phyloP scores from a whole-genome alignment of 2,797 vertebrate species.

The Lithobates pipiens region DNA sequence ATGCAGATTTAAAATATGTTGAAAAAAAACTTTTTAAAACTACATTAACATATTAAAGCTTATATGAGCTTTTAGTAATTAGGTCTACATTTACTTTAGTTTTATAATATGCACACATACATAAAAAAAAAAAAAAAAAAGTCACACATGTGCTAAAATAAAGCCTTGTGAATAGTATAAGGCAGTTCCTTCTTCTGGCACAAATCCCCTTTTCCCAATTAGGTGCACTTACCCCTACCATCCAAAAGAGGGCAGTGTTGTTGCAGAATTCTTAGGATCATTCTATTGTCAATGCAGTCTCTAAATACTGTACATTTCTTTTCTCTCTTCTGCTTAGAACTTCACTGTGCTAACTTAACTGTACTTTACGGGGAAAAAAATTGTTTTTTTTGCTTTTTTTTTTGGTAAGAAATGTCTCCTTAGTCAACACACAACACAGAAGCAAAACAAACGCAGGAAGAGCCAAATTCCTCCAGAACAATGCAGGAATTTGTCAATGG shows the following conservation, averaged over 20 bases:
- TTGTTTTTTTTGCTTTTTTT: slow-evolving; percentile 17
- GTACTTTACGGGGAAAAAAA: slow-evolving; percentile 65
- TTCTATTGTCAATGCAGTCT: background rate
- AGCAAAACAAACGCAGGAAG: slow-evolving; percentile 16
- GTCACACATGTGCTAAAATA: no score
- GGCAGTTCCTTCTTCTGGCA: no score
- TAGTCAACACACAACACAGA: slow-evolving; percentile 5
- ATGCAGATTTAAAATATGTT: no score
- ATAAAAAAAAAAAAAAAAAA: background rate
- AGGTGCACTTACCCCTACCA: background rate
- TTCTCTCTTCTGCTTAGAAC: slow-evolving; percentile 68
- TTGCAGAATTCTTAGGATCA: slow-evolving; percentile 65
- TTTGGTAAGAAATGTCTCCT: slow-evolving; percentile 34
- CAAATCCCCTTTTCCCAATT: background rate
- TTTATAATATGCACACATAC: background rate
- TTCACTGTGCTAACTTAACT: slow-evolving; percentile 70
- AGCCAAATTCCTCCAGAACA: background rate
- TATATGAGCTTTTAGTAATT: background rate
- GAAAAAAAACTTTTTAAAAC: no score
- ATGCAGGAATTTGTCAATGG: slow-evolving; percentile 39
- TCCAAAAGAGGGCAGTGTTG: slow-evolving; percentile 82
- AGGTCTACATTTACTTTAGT: background rate
- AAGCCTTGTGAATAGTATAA: no score
- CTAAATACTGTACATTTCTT: slow-evolving; percentile 66
- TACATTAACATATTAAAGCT: background rate